Conservation (phyloP, 2,888 invertebrate genomes). For the Tanypteryx hageni region DNA sequence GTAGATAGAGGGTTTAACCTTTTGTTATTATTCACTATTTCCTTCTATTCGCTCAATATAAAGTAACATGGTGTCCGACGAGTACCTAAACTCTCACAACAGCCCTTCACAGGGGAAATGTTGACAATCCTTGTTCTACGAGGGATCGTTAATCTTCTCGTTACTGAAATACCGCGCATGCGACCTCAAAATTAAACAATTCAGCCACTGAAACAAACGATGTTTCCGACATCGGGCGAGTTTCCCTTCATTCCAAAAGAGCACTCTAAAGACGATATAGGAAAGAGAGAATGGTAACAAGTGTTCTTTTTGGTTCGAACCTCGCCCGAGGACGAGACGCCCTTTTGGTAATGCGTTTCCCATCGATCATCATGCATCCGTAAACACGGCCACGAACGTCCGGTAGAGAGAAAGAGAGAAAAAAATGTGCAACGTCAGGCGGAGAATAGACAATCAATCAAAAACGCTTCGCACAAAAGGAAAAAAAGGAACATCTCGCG, state of each 20-base stretch:
- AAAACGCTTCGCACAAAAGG: neutral
- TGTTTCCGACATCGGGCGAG: too few relatives aligned
- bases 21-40: too few relatives aligned
- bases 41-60: too few relatives aligned
- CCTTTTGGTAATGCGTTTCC: neutral
- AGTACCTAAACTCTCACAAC: too few relatives aligned
- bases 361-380: neutral
- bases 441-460: constrained; percentile 12
- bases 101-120: too few relatives aligned
- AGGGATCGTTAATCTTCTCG: too few relatives aligned
- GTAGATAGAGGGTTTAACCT: too few relatives aligned
- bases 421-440: neutral
- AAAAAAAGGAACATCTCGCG: neutral
- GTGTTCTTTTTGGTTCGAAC: neutral
- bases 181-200: too few relatives aligned
- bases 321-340: neutral
- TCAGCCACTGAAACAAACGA: too few relatives aligned
- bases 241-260: neutral
- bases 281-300: neutral
- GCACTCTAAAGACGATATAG: neutral
- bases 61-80: too few relatives aligned
- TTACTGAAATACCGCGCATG: too few relatives aligned
- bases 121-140: too few relatives aligned
- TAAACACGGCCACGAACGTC: neutral
- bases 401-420: neutral